These are phyloP conservation scores for Sisyra nigra DNA, from an alignment of 2,888 invertebrate genomes.

Conservation along the genomic window DNA sequence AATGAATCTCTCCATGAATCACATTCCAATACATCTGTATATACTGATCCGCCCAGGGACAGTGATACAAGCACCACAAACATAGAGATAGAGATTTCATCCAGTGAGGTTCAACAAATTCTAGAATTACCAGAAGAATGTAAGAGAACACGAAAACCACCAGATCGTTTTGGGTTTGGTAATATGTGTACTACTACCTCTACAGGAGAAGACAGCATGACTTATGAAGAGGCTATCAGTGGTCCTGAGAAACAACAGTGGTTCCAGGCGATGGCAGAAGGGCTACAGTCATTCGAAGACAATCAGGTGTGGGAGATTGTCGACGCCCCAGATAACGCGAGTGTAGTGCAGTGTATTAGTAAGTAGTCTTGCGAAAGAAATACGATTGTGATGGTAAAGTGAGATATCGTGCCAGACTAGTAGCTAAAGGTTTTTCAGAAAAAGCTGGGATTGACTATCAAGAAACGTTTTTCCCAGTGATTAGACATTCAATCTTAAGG, in stretches of 20 bases:
- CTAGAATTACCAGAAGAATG: not conserved
- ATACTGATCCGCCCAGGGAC: constrained; percentile 1
- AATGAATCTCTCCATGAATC: not conserved
- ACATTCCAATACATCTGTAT: not conserved
- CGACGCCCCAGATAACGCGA: not conserved
- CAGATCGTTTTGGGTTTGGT: constrained; percentile 4
- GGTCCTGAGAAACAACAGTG: not conserved
- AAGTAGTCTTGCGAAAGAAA: not conserved
- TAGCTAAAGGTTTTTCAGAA: constrained; percentile 5
- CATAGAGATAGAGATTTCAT: not conserved
- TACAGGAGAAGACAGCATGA: not conserved
- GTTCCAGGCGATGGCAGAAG: not conserved
- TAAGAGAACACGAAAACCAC: constrained; percentile 1
- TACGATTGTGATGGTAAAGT: not conserved
- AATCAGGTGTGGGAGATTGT: not conserved
- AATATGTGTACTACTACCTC: constrained; percentile 10
- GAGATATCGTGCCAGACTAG: not conserved
- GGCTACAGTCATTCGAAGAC: not conserved
- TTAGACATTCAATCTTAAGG: constrained; percentile 10
- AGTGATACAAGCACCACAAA: not conserved
- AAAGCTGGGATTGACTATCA: constrained; percentile 9
- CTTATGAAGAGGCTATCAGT: not conserved
- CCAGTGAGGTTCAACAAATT: not conserved
- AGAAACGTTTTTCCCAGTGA: constrained; percentile 8
- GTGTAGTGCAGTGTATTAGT: not conserved